Evolutionary conservation across 2,113 vertebrate species (phyloP).

Genomic region (Cervus canadensis): DNA sequence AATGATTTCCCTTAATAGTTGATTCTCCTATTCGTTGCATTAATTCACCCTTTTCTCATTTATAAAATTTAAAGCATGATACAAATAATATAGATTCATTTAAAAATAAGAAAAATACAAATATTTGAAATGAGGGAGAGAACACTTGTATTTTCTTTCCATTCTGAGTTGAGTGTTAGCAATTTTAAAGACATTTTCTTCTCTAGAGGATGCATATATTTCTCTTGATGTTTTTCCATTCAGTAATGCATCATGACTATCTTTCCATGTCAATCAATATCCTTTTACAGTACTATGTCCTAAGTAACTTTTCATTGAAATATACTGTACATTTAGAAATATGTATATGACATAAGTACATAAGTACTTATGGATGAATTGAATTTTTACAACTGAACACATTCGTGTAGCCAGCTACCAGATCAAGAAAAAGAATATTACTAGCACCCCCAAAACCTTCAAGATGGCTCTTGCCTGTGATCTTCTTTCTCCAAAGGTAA

Average conservation of each 20-base stretch:
- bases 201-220: not conserved
- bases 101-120: not conserved
- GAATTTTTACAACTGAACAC: not conserved
- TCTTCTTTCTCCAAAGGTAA: not conserved
- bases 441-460: not conserved
- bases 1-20: not conserved
- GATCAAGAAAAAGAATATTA: not conserved
- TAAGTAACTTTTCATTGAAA: conserved; percentile 11
- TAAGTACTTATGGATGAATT: not conserved
- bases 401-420: not conserved
- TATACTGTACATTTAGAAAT: not conserved
- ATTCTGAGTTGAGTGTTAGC: not conserved
- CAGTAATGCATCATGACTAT: not conserved
- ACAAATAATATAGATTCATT: not conserved
- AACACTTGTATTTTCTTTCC: not conserved
- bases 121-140: not conserved
- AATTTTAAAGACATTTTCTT: not conserved
- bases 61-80: not conserved
- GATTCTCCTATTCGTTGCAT: not conserved
- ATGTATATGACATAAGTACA: not conserved
- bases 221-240: not conserved
- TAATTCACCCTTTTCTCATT: not conserved
- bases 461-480: not conserved
- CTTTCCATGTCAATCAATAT: conserved; percentile 26
- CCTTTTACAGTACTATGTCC: not conserved